phyloP scores from a whole-genome alignment of 23 tunicate genomes.

The Aplidium turbinatum region DNA sequence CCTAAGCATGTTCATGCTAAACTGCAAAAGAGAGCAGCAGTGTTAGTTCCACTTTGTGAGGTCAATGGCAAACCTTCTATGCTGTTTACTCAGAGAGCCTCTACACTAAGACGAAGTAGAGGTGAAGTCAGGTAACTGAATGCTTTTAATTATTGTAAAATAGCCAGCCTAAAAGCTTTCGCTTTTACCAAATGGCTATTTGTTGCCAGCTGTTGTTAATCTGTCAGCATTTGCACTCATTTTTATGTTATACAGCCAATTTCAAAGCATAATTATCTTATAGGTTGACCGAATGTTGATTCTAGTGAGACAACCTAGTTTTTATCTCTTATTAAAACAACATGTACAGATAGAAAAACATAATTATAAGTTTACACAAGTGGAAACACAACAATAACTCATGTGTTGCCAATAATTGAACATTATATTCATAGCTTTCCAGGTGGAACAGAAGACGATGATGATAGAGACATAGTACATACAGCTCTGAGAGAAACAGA shows the following conservation, averaged over 20 bases:
- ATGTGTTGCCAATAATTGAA: background rate
- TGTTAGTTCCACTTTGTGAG: conserved; percentile 22
- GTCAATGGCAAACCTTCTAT: conserved; percentile 1
- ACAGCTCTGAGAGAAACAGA: conserved; percentile 55
- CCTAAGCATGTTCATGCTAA: too few relatives aligned
- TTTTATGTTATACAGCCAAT: too few relatives aligned
- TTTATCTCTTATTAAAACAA: background rate
- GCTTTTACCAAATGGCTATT: too few relatives aligned
- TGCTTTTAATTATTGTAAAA: too few relatives aligned
- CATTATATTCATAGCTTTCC: conserved; percentile 14
- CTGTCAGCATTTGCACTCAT: too few relatives aligned
- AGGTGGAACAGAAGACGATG: conserved; percentile 44
- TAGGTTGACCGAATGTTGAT: background rate
- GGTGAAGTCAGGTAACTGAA: conserved; percentile 8
- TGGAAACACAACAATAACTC: background rate
- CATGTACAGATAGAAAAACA: background rate
- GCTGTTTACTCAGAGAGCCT: conserved; percentile 16
- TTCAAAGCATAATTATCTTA: background rate
- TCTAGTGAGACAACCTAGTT: background rate
- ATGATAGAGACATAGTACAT: conserved; percentile 4
- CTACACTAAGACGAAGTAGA: background rate
- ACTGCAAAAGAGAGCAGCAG: conserved; percentile 13
- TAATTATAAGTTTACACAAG: too few relatives aligned
- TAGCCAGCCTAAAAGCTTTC: too few relatives aligned
- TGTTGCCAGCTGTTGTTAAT: too few relatives aligned